Evolutionary conservation across 2,888 invertebrate genomes (phyloP), one percentile per base, ranked within the genome.

Genomic region (Phyto melanocephala): DNA sequence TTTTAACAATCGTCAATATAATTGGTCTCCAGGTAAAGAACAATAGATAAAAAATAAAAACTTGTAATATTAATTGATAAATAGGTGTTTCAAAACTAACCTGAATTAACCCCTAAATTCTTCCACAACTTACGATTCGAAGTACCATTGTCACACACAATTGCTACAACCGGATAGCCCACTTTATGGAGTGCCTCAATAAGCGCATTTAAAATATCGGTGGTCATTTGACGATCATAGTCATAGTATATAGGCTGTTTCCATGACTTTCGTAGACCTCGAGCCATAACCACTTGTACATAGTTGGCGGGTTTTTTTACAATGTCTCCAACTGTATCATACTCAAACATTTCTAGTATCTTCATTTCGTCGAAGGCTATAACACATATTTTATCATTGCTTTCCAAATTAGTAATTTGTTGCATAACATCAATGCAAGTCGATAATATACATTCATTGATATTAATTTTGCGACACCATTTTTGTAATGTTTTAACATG

Each of bases 71-170:
- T n/a, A n/a, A n/a, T n/a, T n/a, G n/a, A 5, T 28, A 28, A 28
- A 6, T 28, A 5, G 6, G 28, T 28, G 28, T 28, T 28, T 28
- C 6, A n/a, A 28, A 56, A 58, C 22, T 37, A 47, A 63, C 45
- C 63, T 47, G 11, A 8, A 2, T 75, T 35, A 7, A 82, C 45
- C 1, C 33, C 47, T 5, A 80, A 78, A 8, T 75, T 37, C 37
- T 17, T 68, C 75, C 78, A 84, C 37, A 82, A 42, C 15, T 56
- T 68, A 1, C 22, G 62, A 20, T 79, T 78, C 5, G 13, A 10
- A 10, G 76, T 28, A 5, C 70, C 56, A 67, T 67, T 52, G 56
- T 76, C 76, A 17, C 67, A 76, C 6, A 76, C 60, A 6, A 76
- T 40, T 11, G 50, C 70, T 4, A 60, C 67, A 0, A 76, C 76